phyloP scores from a whole-genome alignment of 1,140 invertebrate genomes.

The Bombus sylvicola region DNA sequence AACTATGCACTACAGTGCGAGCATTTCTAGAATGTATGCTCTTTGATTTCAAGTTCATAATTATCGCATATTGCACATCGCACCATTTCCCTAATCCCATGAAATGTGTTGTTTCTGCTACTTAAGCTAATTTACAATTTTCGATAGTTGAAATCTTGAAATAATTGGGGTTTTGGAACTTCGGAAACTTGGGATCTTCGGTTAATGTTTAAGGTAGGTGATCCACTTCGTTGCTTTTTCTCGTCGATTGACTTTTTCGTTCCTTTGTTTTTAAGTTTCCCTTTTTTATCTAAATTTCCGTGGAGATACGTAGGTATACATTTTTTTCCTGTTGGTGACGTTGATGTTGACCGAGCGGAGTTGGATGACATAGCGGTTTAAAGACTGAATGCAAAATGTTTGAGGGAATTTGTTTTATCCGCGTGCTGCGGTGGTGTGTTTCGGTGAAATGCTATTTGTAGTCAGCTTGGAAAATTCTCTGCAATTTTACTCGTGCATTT shows the following conservation, averaged over 20 bases:
- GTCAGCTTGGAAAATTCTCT: conserved; percentile 20
- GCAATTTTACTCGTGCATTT: neutral
- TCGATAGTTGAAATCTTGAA: too few relatives aligned
- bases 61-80: too few relatives aligned
- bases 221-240: neutral
- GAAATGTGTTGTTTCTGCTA: too few relatives aligned
- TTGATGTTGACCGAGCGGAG: neutral
- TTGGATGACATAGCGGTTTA: conserved; percentile 6
- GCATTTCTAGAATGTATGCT: too few relatives aligned
- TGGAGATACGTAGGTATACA: neutral
- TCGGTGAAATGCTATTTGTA: conserved; percentile 12
- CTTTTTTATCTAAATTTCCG: neutral
- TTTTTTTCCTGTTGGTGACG: neutral
- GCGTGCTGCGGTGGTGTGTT: neutral
- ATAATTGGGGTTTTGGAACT: neutral
- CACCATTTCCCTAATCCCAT: too few relatives aligned
- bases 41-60: too few relatives aligned
- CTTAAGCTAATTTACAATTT: too few relatives aligned
- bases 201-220: neutral
- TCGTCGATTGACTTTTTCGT: neutral
- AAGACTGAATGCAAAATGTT: conserved; percentile 16
- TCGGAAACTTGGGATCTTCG: neutral
- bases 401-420: conserved; percentile 16
- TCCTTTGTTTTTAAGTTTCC: neutral
- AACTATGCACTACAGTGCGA: too few relatives aligned